Conservation (phyloP, 2,113 vertebrate species). For the Hippopotamus amphibius region DNA sequence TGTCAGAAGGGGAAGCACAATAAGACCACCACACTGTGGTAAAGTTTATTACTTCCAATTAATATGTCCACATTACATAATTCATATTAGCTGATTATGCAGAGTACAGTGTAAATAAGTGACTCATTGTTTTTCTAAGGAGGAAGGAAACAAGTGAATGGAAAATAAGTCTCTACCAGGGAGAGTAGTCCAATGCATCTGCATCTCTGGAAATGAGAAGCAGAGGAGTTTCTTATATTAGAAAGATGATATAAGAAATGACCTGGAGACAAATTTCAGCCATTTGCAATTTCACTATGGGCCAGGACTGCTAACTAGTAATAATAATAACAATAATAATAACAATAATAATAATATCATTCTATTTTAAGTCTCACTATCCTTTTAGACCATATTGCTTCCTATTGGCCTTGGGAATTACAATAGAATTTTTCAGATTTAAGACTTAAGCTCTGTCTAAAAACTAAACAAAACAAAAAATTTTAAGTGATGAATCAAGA, state of each 20-base stretch:
- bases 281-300: not conserved
- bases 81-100: not conserved
- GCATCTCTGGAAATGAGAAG: not conserved
- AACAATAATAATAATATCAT: not conserved
- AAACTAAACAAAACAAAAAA: not conserved
- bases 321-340: not conserved
- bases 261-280: not conserved
- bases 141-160: not conserved
- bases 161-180: not conserved
- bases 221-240: not conserved
- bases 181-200: not conserved
- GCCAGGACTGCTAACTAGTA: not conserved
- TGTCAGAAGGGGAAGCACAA: not conserved
- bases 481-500: not conserved
- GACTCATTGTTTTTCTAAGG: not conserved
- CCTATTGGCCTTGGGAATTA: not conserved
- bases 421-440: not conserved
- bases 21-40: not conserved
- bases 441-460: not conserved
- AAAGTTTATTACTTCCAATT: slow-evolving; percentile 34
- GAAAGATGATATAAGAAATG: not conserved
- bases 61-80: not conserved
- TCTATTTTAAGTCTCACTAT: not conserved
- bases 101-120: not conserved
- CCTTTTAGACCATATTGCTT: not conserved